These are phyloP conservation scores for Mesoligia furuncula DNA, from an alignment of 2,888 invertebrate species.

Conservation along the genomic window DNA sequence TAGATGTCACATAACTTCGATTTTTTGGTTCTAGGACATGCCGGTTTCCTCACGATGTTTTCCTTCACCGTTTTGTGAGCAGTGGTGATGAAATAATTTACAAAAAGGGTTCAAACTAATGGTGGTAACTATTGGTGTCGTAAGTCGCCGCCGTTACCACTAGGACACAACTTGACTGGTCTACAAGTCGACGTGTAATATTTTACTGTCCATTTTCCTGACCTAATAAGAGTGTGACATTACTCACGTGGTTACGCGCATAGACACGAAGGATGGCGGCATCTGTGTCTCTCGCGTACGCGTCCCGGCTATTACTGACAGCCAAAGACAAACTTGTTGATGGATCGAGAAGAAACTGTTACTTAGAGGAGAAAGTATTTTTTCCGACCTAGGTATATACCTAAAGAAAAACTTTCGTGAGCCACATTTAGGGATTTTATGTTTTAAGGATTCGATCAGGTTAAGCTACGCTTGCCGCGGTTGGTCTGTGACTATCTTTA, in stretches of 20 bases:
- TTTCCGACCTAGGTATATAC: not conserved
- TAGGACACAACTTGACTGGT: not conserved
- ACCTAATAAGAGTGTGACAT: not conserved
- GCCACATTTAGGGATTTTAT: not conserved
- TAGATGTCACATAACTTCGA: not conserved
- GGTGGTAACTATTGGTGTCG: too few relatives aligned
- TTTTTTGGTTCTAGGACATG: not conserved
- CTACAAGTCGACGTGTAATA: not conserved
- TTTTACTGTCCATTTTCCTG: not conserved
- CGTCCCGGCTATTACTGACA: conserved; percentile 19
- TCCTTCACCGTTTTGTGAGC: not conserved
- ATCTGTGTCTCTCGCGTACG: conserved; percentile 28
- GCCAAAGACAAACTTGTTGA: conserved; percentile 47
- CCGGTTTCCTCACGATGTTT: not conserved
- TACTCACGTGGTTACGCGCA: not conserved
- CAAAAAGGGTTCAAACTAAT: too few relatives aligned
- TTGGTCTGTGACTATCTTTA: too few relatives aligned
- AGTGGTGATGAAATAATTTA: not conserved
- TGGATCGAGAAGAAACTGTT: conserved; percentile 34
- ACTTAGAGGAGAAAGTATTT: not conserved
- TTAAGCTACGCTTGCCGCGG: too few relatives aligned
- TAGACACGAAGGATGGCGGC: not conserved
- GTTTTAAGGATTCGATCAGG: too few relatives aligned
- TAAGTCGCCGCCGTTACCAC: not conserved
- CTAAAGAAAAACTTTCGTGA: not conserved